Percentiles rank a stretch among this genome's conserved stretches.
Conservation (phyloP, 2,888 invertebrate species). For the Trypoxylon attenuatum region DNA sequence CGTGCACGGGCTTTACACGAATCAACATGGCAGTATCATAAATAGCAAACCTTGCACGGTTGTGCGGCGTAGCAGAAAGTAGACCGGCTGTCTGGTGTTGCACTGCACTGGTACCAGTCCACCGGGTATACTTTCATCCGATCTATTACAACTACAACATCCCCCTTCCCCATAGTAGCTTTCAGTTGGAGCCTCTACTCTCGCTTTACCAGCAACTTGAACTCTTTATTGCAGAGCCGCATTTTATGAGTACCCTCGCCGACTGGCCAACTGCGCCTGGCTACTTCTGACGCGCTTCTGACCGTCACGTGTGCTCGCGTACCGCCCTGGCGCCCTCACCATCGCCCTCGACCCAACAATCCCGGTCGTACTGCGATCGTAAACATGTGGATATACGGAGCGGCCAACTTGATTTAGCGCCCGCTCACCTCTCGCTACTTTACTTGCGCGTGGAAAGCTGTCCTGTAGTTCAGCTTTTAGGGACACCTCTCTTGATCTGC, state of each 20-base stretch:
- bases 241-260: conserved; percentile 54
- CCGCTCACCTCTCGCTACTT: no score
- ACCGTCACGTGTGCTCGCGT: background rate
- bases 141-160: no score
- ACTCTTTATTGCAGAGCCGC: conserved; percentile 59
- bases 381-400: conserved; percentile 30
- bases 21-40: conserved; percentile 58
- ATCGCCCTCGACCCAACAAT: no score
- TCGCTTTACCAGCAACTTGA: conserved; percentile 22
- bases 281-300: conserved; percentile 35
- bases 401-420: conserved; percentile 34
- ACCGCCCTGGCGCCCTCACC: no score
- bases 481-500: no score
- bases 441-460: no score
- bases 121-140: conserved; percentile 39
- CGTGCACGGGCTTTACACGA: conserved; percentile 56
- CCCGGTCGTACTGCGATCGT: conserved; percentile 5
- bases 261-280: conserved; percentile 36
- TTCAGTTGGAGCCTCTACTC: background rate
- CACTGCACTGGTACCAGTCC: conserved; percentile 37
- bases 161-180: no score
- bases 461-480: no score
- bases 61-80: conserved; percentile 41
- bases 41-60: conserved; percentile 54
- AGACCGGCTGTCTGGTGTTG: conserved; percentile 16